A percentile compares a stretch with the other conserved stretches of the same genome.
These are phyloP conservation scores for Chunga burmeisteri DNA, from an alignment of 2,113 vertebrate species.

Conservation along the genomic window DNA sequence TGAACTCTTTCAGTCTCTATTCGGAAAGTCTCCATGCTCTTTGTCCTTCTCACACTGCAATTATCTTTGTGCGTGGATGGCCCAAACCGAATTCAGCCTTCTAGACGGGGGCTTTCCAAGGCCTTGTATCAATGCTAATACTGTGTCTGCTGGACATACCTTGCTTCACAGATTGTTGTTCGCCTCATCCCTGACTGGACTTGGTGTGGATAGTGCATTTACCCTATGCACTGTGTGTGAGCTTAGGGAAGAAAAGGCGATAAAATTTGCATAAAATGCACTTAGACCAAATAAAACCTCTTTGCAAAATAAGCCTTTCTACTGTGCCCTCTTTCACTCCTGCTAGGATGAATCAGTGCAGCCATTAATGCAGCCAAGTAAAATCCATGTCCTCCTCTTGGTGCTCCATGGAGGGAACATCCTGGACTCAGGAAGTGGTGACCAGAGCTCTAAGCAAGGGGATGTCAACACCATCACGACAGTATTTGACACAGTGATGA, in stretches of 20 bases:
- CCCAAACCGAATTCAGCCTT: background rate
- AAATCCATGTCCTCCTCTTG: conserved; percentile 91
- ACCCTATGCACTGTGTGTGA: background rate
- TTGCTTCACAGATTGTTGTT: background rate
- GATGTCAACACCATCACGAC: conserved; percentile 92
- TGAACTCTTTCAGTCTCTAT: background rate
- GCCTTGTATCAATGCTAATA: background rate
- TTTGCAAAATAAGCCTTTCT: background rate
- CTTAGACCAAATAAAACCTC: background rate
- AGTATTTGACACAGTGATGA: conserved; percentile 92
- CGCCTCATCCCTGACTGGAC: background rate
- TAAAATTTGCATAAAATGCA: background rate
- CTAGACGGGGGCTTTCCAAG: background rate
- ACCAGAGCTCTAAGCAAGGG: conserved; percentile 94
- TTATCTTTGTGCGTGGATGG: background rate
- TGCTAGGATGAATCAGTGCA: conserved; percentile 83
- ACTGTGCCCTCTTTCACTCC: background rate
- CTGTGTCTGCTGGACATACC: background rate
- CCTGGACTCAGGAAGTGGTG: conserved; percentile 92
- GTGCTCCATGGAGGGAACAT: conserved; percentile 96
- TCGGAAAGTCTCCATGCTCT: background rate
- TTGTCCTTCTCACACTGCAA: background rate
- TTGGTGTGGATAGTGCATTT: background rate
- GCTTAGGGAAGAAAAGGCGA: background rate
- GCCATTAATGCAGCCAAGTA: conserved; percentile 82